These are phyloP conservation scores for Tribolium madens DNA, from an alignment of 1,140 invertebrate genomes.

Conservation along the genomic window DNA sequence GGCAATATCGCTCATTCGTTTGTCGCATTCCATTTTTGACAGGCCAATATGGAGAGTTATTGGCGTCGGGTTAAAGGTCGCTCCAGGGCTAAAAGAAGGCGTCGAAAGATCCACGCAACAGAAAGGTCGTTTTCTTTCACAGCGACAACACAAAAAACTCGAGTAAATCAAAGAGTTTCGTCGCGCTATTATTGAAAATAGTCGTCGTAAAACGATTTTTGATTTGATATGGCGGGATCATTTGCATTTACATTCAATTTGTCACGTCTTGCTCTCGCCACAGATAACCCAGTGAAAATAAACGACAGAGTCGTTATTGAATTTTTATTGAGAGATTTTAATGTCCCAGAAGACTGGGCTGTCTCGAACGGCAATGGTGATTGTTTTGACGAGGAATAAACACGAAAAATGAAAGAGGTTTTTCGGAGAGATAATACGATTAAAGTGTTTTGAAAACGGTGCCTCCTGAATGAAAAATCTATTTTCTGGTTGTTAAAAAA, in stretches of 20 bases:
- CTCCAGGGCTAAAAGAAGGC: slow-evolving; percentile 19
- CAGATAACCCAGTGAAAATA: slow-evolving; percentile 15
- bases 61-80: slow-evolving; percentile 42
- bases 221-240: slow-evolving; percentile 29
- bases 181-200: slow-evolving; percentile 21
- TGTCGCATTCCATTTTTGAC: slow-evolving; percentile 45
- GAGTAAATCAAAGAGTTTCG: slow-evolving; percentile 17
- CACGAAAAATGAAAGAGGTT: neutral
- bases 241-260: slow-evolving; percentile 44
- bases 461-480: neutral
- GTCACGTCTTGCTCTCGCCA: slow-evolving; percentile 27
- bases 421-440: neutral
- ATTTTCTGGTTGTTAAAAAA: neutral
- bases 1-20: slow-evolving; percentile 45
- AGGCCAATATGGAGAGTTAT: slow-evolving; percentile 47
- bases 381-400: neutral
- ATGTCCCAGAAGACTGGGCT: neutral
- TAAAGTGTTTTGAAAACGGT: neutral
- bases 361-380: neutral
- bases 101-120: slow-evolving; percentile 21
- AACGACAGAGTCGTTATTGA: slow-evolving; percentile 30
- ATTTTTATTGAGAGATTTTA: slow-evolving; percentile 20
- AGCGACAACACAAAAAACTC: neutral
- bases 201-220: slow-evolving; percentile 35
- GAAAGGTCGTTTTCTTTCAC: slow-evolving; percentile 15